Conservation (phyloP, 2,888 invertebrate species). For the Plagiodera versicolora region DNA sequence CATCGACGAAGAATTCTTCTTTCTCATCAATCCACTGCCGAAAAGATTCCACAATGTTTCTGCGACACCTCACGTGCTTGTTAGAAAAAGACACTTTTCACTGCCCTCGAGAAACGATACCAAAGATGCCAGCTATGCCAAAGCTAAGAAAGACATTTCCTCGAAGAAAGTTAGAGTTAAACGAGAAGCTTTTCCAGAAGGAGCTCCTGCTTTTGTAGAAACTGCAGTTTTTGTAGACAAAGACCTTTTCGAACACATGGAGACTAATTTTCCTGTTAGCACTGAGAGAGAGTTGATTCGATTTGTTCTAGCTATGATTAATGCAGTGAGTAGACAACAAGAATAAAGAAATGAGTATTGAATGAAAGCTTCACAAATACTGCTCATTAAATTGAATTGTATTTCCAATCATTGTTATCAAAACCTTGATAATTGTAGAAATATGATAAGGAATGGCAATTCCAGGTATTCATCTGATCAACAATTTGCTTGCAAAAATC, state of each 20-base stretch:
- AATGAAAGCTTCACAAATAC: no score
- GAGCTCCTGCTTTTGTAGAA: conserved; percentile 62
- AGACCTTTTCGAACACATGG: conserved; percentile 81
- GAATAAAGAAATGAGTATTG: no score
- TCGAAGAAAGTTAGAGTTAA: conserved; percentile 29
- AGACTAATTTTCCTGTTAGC: conserved; percentile 74
- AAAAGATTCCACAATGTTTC: conserved; percentile 60
- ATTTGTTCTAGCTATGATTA: conserved; percentile 84
- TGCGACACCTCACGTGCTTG: conserved; percentile 57
- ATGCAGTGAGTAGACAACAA: conserved; percentile 64
- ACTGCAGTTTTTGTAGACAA: conserved; percentile 80
- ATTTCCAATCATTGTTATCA: no score
- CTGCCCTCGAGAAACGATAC: conserved; percentile 25
- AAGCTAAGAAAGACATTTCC: conserved; percentile 18
- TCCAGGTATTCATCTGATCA: no score
- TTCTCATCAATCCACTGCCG: conserved; percentile 74
- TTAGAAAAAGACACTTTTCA: conserved; percentile 48
- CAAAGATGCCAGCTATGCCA: no score
- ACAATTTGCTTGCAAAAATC: no score
- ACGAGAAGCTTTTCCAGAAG: conserved; percentile 45
- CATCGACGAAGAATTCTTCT: conserved; percentile 65
- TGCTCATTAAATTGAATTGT: no score
- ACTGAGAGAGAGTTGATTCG: conserved; percentile 78
- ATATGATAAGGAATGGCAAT: no score
- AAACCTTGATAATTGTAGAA: no score